These are phyloP conservation scores for Epinephelus awoara DNA, from an alignment of 2,797 vertebrate genomes.

Conservation along the genomic window DNA sequence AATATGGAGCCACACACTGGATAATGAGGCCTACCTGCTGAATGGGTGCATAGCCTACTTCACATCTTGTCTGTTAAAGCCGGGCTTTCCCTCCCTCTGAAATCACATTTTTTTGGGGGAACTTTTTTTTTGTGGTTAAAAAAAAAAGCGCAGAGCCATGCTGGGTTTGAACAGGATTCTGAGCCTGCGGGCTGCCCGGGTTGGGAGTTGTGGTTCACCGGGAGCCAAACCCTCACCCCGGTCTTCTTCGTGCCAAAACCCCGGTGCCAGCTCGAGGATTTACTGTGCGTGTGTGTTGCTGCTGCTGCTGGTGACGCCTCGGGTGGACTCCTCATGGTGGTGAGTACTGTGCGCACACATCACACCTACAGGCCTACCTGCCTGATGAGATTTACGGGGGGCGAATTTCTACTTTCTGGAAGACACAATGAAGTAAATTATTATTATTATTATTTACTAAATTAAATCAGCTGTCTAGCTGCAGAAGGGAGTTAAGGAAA, in stretches of 20 bases:
- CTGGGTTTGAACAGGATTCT: conserved; percentile 84
- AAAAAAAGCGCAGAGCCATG: conserved; percentile 79
- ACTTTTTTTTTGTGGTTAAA: not conserved
- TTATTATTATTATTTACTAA: not conserved
- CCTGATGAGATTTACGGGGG: not conserved
- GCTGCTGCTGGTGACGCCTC: conserved; percentile 92
- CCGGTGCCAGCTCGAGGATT: conserved; percentile 85
- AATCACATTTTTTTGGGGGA: not conserved
- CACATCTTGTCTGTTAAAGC: conserved; percentile 28
- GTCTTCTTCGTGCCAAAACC: conserved; percentile 74
- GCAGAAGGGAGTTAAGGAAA: not conserved
- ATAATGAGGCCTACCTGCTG: conserved; percentile 61
- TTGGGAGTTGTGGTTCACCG: conserved; percentile 71
- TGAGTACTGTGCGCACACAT: conserved; percentile 81
- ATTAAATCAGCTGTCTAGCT: not conserved
- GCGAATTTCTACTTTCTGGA: not conserved
- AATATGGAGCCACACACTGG: conserved; percentile 64
- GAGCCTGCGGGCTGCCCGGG: conserved; percentile 82
- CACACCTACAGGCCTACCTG: conserved; percentile 37
- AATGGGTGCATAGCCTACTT: conserved; percentile 19
- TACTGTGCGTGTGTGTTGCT: conserved; percentile 89
- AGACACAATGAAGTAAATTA: not conserved
- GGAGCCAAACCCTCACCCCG: conserved; percentile 75
- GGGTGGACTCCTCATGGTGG: conserved; percentile 97
- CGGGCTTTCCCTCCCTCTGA: not conserved